These are phyloP conservation scores for Dipodomys merriami DNA, from an alignment of 2,113 vertebrate species.

Conservation along the genomic window DNA sequence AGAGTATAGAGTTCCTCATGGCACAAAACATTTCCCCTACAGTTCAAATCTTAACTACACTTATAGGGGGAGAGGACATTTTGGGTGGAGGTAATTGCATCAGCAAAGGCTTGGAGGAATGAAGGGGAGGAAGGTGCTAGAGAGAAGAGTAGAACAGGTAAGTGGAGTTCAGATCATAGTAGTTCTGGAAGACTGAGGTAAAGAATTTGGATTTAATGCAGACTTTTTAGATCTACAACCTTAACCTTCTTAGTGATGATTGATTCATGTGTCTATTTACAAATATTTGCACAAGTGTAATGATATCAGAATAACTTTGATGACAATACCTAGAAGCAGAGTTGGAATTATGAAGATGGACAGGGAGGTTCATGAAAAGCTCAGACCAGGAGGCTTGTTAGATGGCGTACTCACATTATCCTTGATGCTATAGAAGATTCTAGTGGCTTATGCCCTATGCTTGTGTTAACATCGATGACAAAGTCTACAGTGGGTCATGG, in stretches of 20 bases:
- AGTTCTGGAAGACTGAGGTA: neutral
- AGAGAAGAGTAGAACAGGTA: neutral
- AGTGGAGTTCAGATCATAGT: neutral
- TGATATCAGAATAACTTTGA: neutral
- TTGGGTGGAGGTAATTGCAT: neutral
- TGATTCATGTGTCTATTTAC: neutral
- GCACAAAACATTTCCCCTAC: neutral
- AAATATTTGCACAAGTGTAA: neutral
- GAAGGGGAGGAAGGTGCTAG: neutral
- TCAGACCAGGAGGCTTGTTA: neutral
- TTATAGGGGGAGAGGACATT: neutral
- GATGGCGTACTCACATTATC: too few relatives aligned
- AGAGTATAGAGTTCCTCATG: neutral
- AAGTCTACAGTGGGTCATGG: neutral
- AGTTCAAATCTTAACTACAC: neutral
- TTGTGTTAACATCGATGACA: neutral
- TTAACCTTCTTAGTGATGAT: neutral
- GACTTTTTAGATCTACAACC: neutral
- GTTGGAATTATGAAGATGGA: neutral
- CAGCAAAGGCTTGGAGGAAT: neutral
- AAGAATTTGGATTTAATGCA: neutral
- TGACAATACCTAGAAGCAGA: neutral
- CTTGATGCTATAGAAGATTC: neutral
- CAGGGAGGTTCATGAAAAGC: neutral
- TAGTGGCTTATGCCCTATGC: rapidly evolving